phyloP scores from a whole-genome alignment of 2,888 invertebrate genomes.

The Hipparchia sbordonii region DNA sequence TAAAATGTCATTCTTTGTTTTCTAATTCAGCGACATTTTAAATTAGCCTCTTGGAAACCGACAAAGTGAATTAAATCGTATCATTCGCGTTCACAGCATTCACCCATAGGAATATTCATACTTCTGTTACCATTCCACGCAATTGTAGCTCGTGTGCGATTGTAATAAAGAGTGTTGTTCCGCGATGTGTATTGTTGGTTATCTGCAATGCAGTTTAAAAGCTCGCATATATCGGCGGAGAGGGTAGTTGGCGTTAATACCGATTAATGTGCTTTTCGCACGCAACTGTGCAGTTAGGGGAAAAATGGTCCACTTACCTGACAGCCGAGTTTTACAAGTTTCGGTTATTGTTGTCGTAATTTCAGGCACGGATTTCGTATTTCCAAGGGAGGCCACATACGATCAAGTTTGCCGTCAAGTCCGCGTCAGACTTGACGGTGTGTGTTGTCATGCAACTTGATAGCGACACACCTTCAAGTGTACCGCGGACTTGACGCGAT shows the following conservation, averaged over 20 bases:
- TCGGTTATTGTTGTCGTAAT: constrained; percentile 15
- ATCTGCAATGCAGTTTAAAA: constrained; percentile 63
- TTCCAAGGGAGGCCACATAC: not conserved
- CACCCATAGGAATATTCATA: constrained; percentile 40
- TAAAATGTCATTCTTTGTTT: not conserved
- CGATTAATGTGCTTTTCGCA: constrained; percentile 68
- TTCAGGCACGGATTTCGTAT: constrained; percentile 5
- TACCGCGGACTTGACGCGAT: no score
- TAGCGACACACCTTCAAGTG: no score
- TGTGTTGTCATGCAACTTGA: no score
- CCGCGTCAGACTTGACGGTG: no score
- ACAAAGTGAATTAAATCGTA: constrained; percentile 38
- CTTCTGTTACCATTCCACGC: constrained; percentile 24
- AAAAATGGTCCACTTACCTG: constrained; percentile 47
- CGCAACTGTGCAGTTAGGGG: constrained; percentile 67
- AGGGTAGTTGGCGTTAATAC: constrained; percentile 62
- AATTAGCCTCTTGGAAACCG: constrained; percentile 35
- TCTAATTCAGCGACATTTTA: constrained; percentile 20
- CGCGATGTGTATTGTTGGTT: constrained; percentile 38
- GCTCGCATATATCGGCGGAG: constrained; percentile 57
- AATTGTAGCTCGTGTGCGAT: constrained; percentile 38
- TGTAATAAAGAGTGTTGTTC: constrained; percentile 41
- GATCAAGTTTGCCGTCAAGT: no score
- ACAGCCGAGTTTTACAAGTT: constrained; percentile 26
- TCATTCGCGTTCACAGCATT: constrained; percentile 34